Conservation (phyloP, 2,888 invertebrate species). For the Pollenia griseotomentosa region DNA sequence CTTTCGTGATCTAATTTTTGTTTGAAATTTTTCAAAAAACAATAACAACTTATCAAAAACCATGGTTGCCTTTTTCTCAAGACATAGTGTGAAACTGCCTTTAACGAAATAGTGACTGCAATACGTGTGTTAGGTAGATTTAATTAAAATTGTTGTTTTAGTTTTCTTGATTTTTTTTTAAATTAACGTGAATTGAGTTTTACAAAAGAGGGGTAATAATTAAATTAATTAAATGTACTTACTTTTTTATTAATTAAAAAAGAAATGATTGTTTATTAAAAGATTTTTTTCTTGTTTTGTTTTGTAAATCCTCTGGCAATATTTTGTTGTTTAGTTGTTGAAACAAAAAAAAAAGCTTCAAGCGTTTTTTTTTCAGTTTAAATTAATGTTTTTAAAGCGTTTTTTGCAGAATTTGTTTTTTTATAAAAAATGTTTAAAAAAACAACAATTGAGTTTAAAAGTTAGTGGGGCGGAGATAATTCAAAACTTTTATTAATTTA, state of each 20-base stretch:
- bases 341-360: background rate
- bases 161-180: background rate
- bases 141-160: background rate
- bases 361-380: conserved; percentile 21
- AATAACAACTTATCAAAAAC: too few relatives aligned
- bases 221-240: conserved; percentile 47
- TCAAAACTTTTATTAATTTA: background rate
- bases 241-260: conserved; percentile 27
- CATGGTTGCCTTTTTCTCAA: too few relatives aligned
- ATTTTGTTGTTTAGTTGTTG: background rate
- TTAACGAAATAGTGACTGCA: background rate
- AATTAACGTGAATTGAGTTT: conserved; percentile 61
- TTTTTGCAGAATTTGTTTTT: conserved; percentile 2
- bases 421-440: background rate
- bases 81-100: background rate
- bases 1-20: too few relatives aligned
- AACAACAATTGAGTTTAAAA: conserved; percentile 17
- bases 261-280: conserved; percentile 5
- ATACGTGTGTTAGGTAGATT: background rate
- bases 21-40: too few relatives aligned
- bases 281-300: background rate
- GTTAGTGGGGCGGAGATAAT: conserved; percentile 35
- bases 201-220: conserved; percentile 10
- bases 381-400: conserved; percentile 13
- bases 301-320: conserved; percentile 13